Evolutionary conservation across 2,888 invertebrate species (phyloP), one percentile per base, ranked within the genome.

Genomic region (Elgonia sp.): DNA sequence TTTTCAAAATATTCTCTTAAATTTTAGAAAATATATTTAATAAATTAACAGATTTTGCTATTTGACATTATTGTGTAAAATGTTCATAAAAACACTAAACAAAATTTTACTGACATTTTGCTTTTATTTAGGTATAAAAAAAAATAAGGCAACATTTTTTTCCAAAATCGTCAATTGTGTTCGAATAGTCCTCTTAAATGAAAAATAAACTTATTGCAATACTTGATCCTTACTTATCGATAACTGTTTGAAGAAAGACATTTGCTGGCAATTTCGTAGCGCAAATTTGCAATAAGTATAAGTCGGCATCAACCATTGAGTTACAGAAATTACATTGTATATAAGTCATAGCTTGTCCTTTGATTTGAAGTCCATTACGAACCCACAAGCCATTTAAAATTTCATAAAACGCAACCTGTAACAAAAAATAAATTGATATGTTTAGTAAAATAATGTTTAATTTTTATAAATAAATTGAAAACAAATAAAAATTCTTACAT

Each of bases 341-440:
- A 95, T 99, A 99, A 20, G 99, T 99, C 99, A 99, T 99, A 50
- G 99, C 99, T 95, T 99, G 99, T n/a, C 99, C 99, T 95, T 98
- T 98, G 93, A 99, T 99, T 95, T 99, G 99, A 12, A 99, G 96
- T 0, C 99, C 99, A 95, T 99, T 99, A 89, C 99, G 96, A 76
- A 99, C 98, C 99, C 99, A 99, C 93, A 99, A 96, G 10, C 98
- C 98, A 87, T 97, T 97, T 86, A 98, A 96, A 92, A 99, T 98
- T 96, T 99, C 99, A 94, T 99, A 98, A 95, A 98, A 98, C 16
- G 98, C 97, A 87, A 98, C 98, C 98, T 99, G 95, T 10, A 95
- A 95, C 90, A n/a, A 46, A 67, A 40, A 20, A n/a, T 1, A 29
- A 29, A 29, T 29, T 29, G 29, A 29, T 29, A 29, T 29, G 29